Evolutionary conservation across 2,888 invertebrate genomes (phyloP), one percentile per base, ranked within the genome.

Genomic region (Dysmachus trigonus): DNA sequence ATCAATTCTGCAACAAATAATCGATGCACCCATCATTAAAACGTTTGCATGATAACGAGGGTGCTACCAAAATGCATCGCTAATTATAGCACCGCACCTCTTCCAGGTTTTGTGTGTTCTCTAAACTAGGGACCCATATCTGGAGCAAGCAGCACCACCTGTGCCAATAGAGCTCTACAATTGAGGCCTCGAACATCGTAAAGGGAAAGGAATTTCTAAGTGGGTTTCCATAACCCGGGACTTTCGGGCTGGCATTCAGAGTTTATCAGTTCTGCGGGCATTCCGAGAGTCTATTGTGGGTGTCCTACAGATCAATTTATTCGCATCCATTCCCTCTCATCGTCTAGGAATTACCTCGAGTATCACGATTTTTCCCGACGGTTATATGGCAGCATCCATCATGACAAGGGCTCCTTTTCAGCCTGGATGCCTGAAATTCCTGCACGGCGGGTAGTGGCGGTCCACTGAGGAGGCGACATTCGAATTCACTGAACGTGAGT

Each of bases 401-500:
- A 81, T 62, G 51, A 83, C 13, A 38, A 72, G 35, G 18, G 31
- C 82, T 62, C 30, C 79, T 6, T 33, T 6, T n/a, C 47, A 74
- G n/a, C 27, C 41, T 77, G 74, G 47, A 87, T 87, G 22, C 33
- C 71, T 87, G 10, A 74, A 51, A 81, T 87, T 87, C 87, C 72
- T 84, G 47, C 87, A 84, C 84, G 87, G 22, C 13, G 38, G 13
- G 31, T 72, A 41, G 38, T 81, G 13, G 31, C 77, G 38, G 38
- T 81, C 79, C 53, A 53, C 18, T 13, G 71, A 27, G 87, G 71
- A 27, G 87, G 13, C 38, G 47, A 33, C 47, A 82, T 86, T 86
- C 72, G 81, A 87, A 86, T 85, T 86, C 86, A 73, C 47, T 82
- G 86, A 83, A 86, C 85, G 87, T 74, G 76, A 86, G 79, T 77